Conservation (phyloP, 2,113 vertebrate species). For the Macroglossus sobrinus region DNA sequence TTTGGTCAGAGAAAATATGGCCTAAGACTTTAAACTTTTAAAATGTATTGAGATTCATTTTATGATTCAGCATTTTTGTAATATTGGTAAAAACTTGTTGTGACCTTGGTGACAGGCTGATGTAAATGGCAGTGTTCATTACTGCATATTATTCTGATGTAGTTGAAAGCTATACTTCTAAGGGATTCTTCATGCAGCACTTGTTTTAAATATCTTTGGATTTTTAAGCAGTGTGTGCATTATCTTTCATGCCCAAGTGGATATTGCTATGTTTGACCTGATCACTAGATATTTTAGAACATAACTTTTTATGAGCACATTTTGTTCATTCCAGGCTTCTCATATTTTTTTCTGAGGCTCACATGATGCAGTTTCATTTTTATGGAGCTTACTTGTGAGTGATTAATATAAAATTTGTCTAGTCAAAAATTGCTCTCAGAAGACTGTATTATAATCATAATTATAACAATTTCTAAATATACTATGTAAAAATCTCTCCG, state of each 20-base stretch:
- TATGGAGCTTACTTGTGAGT: neutral
- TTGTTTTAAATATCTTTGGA: neutral
- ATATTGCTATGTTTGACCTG: neutral
- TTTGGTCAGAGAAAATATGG: neutral
- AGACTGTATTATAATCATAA: neutral
- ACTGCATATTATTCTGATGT: neutral
- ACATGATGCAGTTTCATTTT: neutral
- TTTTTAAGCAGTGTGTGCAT: neutral
- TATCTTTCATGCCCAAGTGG: neutral
- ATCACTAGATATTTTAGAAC: constrained; percentile 1
- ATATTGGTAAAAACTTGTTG: neutral
- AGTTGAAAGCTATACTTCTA: neutral
- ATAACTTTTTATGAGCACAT: neutral
- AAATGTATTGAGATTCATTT: neutral
- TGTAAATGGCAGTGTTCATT: neutral
- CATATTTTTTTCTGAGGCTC: neutral
- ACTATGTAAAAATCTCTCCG: neutral
- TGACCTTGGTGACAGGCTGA: neutral
- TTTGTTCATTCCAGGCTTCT: neutral
- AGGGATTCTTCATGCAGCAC: neutral
- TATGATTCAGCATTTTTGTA: neutral
- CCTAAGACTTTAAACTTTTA: neutral
- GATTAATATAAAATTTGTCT: constrained; percentile 8
- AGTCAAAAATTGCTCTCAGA: neutral
- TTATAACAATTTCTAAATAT: neutral